A percentile compares a stretch with the other conserved stretches of the same genome.
Evolutionary conservation across 2,113 vertebrate genomes (phyloP).

Genomic region (Brevimyrus niger): DNA sequence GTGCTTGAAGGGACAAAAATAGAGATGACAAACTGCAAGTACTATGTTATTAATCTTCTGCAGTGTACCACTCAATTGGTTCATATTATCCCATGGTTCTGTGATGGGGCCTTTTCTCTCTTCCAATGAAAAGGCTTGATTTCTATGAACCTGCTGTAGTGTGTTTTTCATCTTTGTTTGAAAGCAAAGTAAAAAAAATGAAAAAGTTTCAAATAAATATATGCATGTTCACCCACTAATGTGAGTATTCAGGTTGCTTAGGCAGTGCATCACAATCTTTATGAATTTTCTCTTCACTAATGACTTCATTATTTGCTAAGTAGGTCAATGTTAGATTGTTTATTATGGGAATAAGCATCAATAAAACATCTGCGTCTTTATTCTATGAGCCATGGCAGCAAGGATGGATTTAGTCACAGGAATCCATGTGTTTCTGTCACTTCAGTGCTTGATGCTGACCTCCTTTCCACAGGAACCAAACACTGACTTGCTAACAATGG

Average conservation of each 20-base stretch:
- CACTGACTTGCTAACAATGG: background rate
- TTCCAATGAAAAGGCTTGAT: background rate
- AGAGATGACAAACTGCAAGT: slow-evolving; percentile 5
- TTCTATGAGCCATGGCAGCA: background rate
- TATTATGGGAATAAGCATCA: background rate
- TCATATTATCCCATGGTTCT: background rate
- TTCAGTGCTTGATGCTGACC: background rate
- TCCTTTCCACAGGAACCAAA: background rate
- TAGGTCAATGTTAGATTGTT: background rate
- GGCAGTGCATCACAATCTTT: background rate
- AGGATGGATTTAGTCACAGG: background rate
- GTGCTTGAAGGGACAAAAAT: background rate
- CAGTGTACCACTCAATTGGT: background rate
- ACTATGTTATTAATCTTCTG: background rate
- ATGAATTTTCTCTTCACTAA: background rate
- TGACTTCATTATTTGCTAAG: background rate
- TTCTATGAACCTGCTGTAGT: background rate
- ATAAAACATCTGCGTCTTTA: background rate
- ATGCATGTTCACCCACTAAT: background rate
- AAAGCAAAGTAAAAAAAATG: background rate
- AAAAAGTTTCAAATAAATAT: background rate
- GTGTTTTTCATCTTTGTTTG: background rate
- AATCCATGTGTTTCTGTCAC: background rate
- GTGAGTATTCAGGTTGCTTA: background rate
- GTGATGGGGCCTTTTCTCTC: background rate